Evolutionary conservation across 1,140 invertebrate genomes (phyloP), one percentile per base, ranked within the genome.

Genomic region (Drosophila bipectinata): DNA sequence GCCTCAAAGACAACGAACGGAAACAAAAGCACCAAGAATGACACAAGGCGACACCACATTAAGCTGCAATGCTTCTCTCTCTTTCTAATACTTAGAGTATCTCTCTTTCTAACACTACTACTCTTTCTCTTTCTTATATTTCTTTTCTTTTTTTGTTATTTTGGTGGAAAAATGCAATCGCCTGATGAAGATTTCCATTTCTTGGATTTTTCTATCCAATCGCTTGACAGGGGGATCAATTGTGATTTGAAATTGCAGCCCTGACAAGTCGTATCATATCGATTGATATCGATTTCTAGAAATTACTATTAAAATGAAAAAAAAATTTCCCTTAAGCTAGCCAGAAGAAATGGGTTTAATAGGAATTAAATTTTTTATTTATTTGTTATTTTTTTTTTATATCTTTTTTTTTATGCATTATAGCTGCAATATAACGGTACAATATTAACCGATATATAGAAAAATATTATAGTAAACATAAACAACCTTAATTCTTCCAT

Each of bases 1-100:
- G 62, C 30, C 4, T 30, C 9, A 14, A 44, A 66, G 61, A 64
- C 60, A 53, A 28, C 30, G 6, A 47, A 48, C 4, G 39, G 15
- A 26, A 24, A 68, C 64, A 67, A 67, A 55, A 39, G 62, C 45
- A 51, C 49, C 24, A 45, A 34, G 44, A 45, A 32, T 39, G 63
- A 37, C 30, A 30, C 41, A 21, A 67, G 66, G 62, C 41, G 66
- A 55, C 66, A 68, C 34, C 4, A 24, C 30, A 47, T 48, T 68
- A 55, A 68, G 66, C 39, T 67, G 66, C 62, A 69, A 55, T 55
- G 66, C 62, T 53, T 53, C 62, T 53, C 45, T 62, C 62, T 53
- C 45, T 62, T 21, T 21, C 32, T 37, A 32, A 32, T 32, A 32
- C 34, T n/a, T 10, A 9, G 9, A 9, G 8, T 10, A 2, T 10